A percentile compares a stretch with the other conserved stretches of the same genome.
Evolutionary conservation across 2,797 vertebrate species (phyloP).

Genomic region (Glyptemys insculpta): DNA sequence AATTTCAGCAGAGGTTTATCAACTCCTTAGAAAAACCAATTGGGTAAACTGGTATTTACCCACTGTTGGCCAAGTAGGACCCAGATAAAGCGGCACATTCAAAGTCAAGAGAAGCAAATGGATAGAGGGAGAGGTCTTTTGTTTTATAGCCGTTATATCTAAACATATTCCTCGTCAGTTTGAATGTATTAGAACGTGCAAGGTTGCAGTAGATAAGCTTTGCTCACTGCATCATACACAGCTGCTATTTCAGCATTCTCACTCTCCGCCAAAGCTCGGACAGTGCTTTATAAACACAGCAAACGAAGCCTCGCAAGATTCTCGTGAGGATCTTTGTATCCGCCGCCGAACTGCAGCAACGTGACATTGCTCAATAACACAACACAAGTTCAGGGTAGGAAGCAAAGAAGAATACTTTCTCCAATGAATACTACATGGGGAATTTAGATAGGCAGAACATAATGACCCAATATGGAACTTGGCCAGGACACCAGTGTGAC

Average conservation of each 20-base stretch:
- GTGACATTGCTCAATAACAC: neutral
- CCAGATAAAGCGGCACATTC: slow-evolving; percentile 51
- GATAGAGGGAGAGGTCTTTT: neutral
- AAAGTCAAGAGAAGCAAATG: slow-evolving; percentile 33
- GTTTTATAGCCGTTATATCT: neutral
- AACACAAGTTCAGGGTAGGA: neutral
- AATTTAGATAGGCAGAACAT: neutral
- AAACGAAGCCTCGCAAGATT: neutral
- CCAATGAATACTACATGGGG: neutral
- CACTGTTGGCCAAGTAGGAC: slow-evolving; percentile 43
- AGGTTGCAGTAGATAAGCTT: neutral
- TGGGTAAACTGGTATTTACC: slow-evolving; percentile 25
- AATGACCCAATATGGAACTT: neutral
- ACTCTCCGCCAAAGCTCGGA: slow-evolving; percentile 25
- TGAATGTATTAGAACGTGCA: neutral
- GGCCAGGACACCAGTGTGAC: neutral
- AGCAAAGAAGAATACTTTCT: slow-evolving; percentile 33
- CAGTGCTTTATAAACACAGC: slow-evolving; percentile 18
- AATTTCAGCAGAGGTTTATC: slow-evolving; percentile 44
- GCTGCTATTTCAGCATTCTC: neutral
- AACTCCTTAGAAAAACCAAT: slow-evolving; percentile 9
- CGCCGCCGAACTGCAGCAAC: slow-evolving; percentile 19
- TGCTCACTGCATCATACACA: neutral
- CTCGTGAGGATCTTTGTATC: neutral
- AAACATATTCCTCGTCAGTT: neutral